A percentile compares a stretch with the other conserved stretches of the same genome.
phyloP scores from a whole-genome alignment of 2,888 invertebrate species.

The Drosophila testacea region DNA sequence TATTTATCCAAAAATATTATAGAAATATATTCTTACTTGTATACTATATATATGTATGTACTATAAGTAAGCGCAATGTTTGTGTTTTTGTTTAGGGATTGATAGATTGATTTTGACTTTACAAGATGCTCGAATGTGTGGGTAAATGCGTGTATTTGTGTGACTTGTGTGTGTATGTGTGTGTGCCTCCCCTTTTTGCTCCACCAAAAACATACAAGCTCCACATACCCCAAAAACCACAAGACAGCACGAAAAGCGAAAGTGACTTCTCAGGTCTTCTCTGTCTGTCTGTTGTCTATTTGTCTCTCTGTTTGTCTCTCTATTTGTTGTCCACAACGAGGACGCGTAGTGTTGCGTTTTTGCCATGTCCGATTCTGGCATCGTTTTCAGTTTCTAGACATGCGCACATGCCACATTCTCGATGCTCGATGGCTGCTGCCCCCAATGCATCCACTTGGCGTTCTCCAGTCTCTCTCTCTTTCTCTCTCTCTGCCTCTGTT shows the following conservation, averaged over 20 bases:
- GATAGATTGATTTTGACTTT: slow-evolving; percentile 74
- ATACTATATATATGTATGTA: neutral
- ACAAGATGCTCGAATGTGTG: slow-evolving; percentile 49
- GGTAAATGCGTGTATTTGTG: slow-evolving; percentile 9
- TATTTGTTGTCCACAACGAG: slow-evolving; percentile 48
- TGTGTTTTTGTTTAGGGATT: slow-evolving; percentile 54
- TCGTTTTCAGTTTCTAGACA: slow-evolving; percentile 37
- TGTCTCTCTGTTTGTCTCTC: slow-evolving; percentile 30
- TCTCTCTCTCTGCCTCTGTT: slow-evolving; percentile 1
- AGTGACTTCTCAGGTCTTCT: slow-evolving; percentile 53
- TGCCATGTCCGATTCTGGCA: slow-evolving; percentile 38
- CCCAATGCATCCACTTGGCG: slow-evolving; percentile 11
- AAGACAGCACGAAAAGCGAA: slow-evolving; percentile 59
- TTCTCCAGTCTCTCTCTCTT: slow-evolving; percentile 34
- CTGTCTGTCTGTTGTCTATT: slow-evolving; percentile 12
- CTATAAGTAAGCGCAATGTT: slow-evolving; percentile 39
- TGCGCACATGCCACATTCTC: slow-evolving; percentile 34
- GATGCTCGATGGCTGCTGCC: too few species aligned
- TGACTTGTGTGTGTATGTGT: slow-evolving; percentile 18
- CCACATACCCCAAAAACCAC: slow-evolving; percentile 21
- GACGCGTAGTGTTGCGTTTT: slow-evolving; percentile 12
- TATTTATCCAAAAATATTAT: slow-evolving; percentile 9
- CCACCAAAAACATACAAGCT: neutral
- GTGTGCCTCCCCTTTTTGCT: slow-evolving; percentile 46
- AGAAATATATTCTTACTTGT: slow-evolving; percentile 8